Evolutionary conservation across 2,113 vertebrate species (phyloP).

Genomic region (Peromyscus leucopus): DNA sequence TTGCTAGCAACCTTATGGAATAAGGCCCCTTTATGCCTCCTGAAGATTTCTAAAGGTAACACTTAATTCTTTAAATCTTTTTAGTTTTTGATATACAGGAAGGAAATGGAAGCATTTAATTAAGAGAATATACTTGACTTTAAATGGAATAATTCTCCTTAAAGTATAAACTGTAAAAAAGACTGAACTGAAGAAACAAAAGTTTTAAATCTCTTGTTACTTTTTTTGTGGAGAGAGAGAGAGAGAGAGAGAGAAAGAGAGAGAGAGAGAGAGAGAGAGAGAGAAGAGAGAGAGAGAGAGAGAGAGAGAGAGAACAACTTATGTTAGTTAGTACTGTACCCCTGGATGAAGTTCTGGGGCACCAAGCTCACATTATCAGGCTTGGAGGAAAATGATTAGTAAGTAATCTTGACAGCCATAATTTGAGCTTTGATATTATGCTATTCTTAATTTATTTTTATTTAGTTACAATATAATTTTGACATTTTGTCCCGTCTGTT

Average conservation of each 20-base stretch:
- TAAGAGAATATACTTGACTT: not conserved
- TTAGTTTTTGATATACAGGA: not conserved
- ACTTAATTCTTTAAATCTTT: not conserved
- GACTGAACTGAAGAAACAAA: not conserved
- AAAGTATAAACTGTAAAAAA: not conserved
- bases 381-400: not conserved
- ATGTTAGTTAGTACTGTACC: too few species aligned
- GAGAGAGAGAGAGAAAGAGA: too few species aligned
- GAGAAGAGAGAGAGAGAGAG: too few species aligned
- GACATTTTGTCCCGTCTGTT: too few species aligned
- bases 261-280: too few species aligned
- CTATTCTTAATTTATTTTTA: not conserved
- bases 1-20: not conserved
- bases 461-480: too few species aligned
- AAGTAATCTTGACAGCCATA: not conserved
- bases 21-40: not conserved
- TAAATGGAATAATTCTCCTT: not conserved
- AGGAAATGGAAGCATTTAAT: not conserved
- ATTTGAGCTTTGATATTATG: not conserved
- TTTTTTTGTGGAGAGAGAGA: not conserved
- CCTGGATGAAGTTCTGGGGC: not conserved
- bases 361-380: not conserved
- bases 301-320: too few species aligned
- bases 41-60: not conserved
- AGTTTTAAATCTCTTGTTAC: not conserved